Evolutionary conservation across 2,797 vertebrate species (phyloP).

Genomic region (Silurus aristotelis): DNA sequence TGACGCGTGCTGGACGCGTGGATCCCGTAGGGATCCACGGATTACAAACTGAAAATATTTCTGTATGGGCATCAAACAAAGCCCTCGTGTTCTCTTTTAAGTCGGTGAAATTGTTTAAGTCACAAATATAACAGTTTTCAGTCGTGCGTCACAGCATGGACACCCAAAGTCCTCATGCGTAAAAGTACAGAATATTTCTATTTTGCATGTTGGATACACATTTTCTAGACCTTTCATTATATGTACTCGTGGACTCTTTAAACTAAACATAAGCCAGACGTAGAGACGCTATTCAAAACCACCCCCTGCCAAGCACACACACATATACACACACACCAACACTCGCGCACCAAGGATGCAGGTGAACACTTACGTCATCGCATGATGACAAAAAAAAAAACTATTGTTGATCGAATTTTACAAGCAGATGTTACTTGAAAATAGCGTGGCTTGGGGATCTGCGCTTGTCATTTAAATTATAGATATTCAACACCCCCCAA

Average conservation of each 20-base stretch:
- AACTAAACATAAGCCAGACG: background rate
- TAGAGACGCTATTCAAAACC: background rate
- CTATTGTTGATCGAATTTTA: slow-evolving; percentile 71
- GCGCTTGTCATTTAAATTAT: slow-evolving; percentile 62
- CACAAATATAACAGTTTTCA: background rate
- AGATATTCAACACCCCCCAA: slow-evolving; percentile 41
- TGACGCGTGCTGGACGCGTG: slow-evolving; percentile 82
- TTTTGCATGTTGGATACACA: background rate
- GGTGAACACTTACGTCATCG: slow-evolving; percentile 56
- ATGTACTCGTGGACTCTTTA: background rate
- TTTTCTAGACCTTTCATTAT: background rate
- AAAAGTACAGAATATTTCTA: background rate
- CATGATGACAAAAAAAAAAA: slow-evolving; percentile 58
- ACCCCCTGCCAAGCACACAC: background rate
- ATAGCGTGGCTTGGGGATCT: slow-evolving; percentile 80
- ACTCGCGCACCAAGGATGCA: slow-evolving; percentile 38
- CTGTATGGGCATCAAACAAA: background rate
- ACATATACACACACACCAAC: background rate
- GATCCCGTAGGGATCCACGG: slow-evolving; percentile 70
- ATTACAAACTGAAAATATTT: slow-evolving; percentile 52
- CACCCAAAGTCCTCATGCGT: background rate
- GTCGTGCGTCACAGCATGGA: background rate
- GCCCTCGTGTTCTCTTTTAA: background rate
- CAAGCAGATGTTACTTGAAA: slow-evolving; percentile 74
- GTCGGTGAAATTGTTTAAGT: background rate